Percentiles rank a stretch among this genome's conserved stretches.
Conservation (phyloP, 2,113 vertebrate species). For the Callithrix jacchus region DNA sequence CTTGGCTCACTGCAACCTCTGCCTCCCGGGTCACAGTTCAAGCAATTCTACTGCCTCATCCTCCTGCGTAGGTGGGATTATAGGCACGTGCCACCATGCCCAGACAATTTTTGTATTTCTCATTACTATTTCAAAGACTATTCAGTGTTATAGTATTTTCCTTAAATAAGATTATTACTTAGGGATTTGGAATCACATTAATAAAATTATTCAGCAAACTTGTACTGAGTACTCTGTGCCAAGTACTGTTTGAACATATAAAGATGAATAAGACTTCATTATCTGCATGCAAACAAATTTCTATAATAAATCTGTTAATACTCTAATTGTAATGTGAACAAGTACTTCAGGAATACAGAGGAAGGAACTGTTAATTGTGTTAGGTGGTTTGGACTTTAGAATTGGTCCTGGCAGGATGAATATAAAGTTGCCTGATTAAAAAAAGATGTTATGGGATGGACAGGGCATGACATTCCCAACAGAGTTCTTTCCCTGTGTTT, state of each 20-base stretch:
- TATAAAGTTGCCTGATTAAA: not conserved
- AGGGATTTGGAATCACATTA: slow-evolving; percentile 6
- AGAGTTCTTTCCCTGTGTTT: not conserved
- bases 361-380: not conserved
- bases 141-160: not conserved
- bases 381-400: not conserved
- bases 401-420: not conserved
- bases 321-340: not conserved
- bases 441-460: not conserved
- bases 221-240: not conserved
- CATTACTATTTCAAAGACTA: not conserved
- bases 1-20: too few relatives aligned
- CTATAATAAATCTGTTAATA: not conserved
- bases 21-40: too few relatives aligned
- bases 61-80: too few relatives aligned
- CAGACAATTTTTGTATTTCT: not conserved
- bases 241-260: not conserved
- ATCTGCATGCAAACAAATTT: not conserved
- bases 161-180: slow-evolving; percentile 37
- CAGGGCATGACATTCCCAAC: not conserved
- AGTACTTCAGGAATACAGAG: not conserved
- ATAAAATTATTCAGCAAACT: not conserved
- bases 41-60: too few relatives aligned
- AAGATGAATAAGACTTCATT: slow-evolving; percentile 24
- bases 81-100: too few relatives aligned